phyloP scores from a whole-genome alignment of 2,113 vertebrate genomes.

The Istiophorus platypterus region DNA sequence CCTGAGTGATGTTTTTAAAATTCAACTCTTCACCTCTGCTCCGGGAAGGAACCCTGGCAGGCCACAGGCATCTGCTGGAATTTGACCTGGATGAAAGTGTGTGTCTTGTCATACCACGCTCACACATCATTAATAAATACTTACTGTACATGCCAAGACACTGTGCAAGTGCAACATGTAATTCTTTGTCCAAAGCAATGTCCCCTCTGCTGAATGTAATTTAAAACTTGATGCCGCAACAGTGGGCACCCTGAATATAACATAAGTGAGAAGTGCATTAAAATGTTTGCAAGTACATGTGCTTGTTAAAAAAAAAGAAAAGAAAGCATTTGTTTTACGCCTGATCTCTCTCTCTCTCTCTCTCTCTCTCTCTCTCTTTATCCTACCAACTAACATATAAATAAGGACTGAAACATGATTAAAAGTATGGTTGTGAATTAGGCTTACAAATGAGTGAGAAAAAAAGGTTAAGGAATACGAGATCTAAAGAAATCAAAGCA shows the following conservation, averaged over 20 bases:
- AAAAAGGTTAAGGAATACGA: no score
- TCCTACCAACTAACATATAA: no score
- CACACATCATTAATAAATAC: neutral
- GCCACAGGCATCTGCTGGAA: slow-evolving; percentile 57
- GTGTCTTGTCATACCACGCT: slow-evolving; percentile 24
- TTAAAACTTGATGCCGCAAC: neutral
- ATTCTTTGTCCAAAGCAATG: neutral
- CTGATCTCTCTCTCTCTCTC: neutral
- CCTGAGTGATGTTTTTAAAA: slow-evolving; percentile 73
- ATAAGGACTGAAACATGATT: no score
- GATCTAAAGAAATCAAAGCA: no score
- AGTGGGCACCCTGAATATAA: neutral
- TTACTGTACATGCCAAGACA: neutral
- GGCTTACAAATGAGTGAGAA: no score
- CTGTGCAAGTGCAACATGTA: neutral
- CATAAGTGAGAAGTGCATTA: neutral
- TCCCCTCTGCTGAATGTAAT: neutral
- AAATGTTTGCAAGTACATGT: neutral
- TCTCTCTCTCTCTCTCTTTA: neutral
- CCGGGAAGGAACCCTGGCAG: slow-evolving; percentile 73
- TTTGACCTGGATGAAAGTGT: slow-evolving; percentile 59
- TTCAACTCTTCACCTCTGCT: slow-evolving; percentile 62
- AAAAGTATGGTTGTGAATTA: no score
- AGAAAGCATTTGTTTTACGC: no score
- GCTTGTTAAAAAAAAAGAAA: no score